Evolutionary conservation across 2,888 invertebrate genomes (phyloP), one percentile per base, ranked within the genome.

Genomic region (Noctua comes): DNA sequence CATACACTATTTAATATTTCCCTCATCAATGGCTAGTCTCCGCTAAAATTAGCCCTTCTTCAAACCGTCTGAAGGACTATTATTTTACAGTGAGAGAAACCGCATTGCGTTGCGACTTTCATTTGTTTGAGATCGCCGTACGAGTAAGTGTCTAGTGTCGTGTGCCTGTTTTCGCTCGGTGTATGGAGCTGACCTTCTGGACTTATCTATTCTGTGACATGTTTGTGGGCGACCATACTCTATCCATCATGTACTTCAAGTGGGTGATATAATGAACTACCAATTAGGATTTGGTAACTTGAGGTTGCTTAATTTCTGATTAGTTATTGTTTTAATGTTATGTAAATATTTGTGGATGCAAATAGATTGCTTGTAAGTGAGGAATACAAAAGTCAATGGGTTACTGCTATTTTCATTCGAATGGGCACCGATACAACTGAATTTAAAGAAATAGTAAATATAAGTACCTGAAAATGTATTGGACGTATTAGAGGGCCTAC

Each of bases 201-300:
- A 46, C 0, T 24, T 16, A 18, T 51, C 5, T 62, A 43, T 27
- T 51, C 43, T 51, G 18, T 79, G 79, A 1, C 13, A 3, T 31
- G 3, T 27, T 79, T 68, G 86, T 86, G 86, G 85, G 85, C 84
- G 81, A 72, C 65, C 51, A 71, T 73, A 73, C 76, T 68, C 65
- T 71, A 83, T 79, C 51, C 69, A 77, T 83, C 79, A 77, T 59
- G 73, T 64, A 72, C 64, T 77, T 46, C 59, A 73, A 65, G 82
- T 82, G 76, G 85, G 86, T 86, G 84, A 86, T 79, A 79, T n/a
- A n/a, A n/a, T 76, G 80, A 83, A 80, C 83, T 73, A 69, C 75
- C 74, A 85, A 85, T 85, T 80, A 80, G 72, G 68, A 77, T 82
- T 74, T 75, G 57, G 64, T 75, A 64, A 65, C 76, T 83, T 76